A percentile compares a stretch with the other conserved stretches of the same genome.
Conservation (phyloP, 2,888 invertebrate species). For the Troides aeacus region DNA sequence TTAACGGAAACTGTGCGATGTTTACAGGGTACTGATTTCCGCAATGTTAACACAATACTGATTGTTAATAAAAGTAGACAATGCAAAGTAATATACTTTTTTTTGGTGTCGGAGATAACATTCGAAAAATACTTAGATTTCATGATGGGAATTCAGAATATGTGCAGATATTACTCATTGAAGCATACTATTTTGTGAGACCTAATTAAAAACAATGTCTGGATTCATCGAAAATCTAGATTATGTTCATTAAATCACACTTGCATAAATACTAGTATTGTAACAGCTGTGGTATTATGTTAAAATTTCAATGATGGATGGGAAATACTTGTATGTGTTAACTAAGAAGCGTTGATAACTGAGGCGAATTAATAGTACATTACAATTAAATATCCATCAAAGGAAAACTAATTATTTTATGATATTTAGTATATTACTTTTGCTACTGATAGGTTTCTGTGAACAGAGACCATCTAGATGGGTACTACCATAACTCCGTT, state of each 20-base stretch:
- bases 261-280: conserved; percentile 7
- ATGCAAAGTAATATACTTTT: too few species aligned
- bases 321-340: conserved; percentile 22
- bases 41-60: too few species aligned
- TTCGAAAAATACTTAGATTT: too few species aligned
- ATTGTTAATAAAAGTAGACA: too few species aligned
- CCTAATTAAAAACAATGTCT: background rate
- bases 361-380: background rate
- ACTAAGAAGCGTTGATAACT: background rate
- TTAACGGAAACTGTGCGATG: too few species aligned
- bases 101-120: too few species aligned
- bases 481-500: too few species aligned
- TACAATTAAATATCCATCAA: background rate
- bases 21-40: too few species aligned
- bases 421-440: background rate
- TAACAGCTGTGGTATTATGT: conserved; percentile 12
- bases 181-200: background rate
- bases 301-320: conserved; percentile 10
- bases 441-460: too few species aligned
- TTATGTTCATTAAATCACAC: background rate
- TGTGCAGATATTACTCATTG: background rate
- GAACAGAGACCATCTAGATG: too few species aligned
- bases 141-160: too few species aligned
- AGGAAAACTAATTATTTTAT: background rate
- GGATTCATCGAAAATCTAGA: background rate